Conservation (phyloP, 2,888 invertebrate genomes). For the Dasypolia templi region DNA sequence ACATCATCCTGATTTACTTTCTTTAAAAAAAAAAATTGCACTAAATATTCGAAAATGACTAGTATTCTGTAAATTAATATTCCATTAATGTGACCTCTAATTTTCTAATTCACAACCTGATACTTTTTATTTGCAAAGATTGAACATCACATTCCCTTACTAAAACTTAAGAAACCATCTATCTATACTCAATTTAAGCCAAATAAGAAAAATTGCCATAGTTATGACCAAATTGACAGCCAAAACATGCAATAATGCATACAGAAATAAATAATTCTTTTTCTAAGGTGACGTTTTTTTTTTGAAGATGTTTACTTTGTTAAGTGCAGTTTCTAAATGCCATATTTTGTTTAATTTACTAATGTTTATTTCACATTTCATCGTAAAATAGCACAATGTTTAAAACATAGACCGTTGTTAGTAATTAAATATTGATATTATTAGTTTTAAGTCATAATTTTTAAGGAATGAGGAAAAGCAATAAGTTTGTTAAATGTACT, state of each 20-base stretch:
- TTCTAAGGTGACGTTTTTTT: too few relatives aligned
- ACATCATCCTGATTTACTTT: too few relatives aligned
- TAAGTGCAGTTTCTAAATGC: constrained; percentile 17
- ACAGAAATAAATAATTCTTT: neutral
- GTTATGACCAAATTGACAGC: neutral
- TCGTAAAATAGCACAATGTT: constrained; percentile 5
- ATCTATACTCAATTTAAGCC: too few relatives aligned
- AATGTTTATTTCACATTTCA: constrained; percentile 2
- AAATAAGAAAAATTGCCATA: neutral
- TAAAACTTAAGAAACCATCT: neutral
- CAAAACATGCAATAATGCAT: neutral
- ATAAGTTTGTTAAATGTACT: too few relatives aligned
- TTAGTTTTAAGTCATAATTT: neutral
- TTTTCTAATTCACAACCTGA: neutral
- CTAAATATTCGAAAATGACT: too few relatives aligned
- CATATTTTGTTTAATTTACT: neutral
- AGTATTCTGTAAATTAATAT: neutral
- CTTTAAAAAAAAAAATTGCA: too few relatives aligned
- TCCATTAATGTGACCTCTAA: neutral
- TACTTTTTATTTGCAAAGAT: too few relatives aligned
- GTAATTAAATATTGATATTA: neutral
- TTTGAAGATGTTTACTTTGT: constrained; percentile 26
- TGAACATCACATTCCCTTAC: neutral
- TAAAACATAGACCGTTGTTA: constrained; percentile 2
- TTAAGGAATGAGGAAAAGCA: constrained; percentile 26